A percentile compares a stretch with the other conserved stretches of the same genome.
Conservation (phyloP, 2,113 vertebrate genomes). For the Podarcis cretensis region DNA sequence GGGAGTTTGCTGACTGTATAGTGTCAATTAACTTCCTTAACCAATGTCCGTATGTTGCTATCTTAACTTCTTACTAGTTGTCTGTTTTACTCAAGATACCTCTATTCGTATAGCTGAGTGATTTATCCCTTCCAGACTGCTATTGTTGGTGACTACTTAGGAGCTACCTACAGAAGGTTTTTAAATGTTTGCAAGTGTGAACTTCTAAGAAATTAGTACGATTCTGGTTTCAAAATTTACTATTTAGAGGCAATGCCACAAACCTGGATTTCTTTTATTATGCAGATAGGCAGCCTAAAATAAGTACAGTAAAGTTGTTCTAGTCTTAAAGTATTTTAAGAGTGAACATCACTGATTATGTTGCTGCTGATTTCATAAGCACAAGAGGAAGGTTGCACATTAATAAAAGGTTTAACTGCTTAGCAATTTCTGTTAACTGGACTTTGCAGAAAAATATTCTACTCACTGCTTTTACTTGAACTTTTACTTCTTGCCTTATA, state of each 20-base stretch:
- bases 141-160: background rate
- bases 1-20: no score
- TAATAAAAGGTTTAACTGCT: background rate
- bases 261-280: background rate
- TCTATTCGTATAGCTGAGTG: background rate
- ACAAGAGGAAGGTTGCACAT: background rate
- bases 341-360: background rate
- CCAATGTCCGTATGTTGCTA: background rate
- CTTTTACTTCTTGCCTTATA: background rate
- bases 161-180: background rate
- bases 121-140: background rate
- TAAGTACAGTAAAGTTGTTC: no score
- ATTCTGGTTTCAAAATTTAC: background rate
- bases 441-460: background rate
- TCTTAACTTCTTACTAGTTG: background rate
- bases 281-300: background rate
- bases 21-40: background rate
- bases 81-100: background rate
- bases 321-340: background rate
- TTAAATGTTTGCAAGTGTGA: background rate
- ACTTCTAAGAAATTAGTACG: background rate
- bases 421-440: background rate
- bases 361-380: no score
- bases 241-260: background rate
- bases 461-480: background rate